Evolutionary conservation across 2,888 invertebrate species (phyloP).

Genomic region (Heliconius ethilla): DNA sequence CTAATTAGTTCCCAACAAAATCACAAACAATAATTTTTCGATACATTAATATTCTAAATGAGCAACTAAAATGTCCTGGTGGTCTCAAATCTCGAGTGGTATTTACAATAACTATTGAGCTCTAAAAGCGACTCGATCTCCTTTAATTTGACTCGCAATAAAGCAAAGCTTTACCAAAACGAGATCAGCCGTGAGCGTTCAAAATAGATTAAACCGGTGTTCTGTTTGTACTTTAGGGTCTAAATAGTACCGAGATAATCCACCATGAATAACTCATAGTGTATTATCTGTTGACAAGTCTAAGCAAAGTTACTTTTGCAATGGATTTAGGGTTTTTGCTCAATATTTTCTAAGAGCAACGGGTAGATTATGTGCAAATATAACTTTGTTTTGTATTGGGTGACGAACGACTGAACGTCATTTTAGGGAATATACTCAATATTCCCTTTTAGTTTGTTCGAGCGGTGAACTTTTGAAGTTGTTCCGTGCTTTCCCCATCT

Average conservation of each 20-base stretch:
- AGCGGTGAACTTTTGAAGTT: conserved; percentile 79
- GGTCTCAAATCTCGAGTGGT: conserved; percentile 61
- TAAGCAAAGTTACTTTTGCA: conserved; percentile 45
- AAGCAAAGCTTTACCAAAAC: conserved; percentile 61
- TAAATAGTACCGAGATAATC: conserved; percentile 71
- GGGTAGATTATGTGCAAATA: conserved; percentile 15
- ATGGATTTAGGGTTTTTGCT: neutral
- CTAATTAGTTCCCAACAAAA: neutral
- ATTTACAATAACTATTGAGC: conserved; percentile 61
- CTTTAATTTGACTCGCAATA: conserved; percentile 66
- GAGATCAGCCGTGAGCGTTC: conserved; percentile 68
- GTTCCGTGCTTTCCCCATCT: conserved; percentile 74
- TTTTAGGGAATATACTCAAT: conserved; percentile 36
- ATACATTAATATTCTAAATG: conserved; percentile 31
- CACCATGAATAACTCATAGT: conserved; percentile 75
- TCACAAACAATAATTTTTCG: neutral
- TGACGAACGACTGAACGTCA: conserved; percentile 18
- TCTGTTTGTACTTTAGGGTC: conserved; percentile 63
- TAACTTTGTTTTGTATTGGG: conserved; percentile 22
- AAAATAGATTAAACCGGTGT: conserved; percentile 67
- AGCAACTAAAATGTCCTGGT: conserved; percentile 49
- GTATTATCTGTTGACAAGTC: conserved; percentile 75
- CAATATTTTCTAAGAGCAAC: neutral
- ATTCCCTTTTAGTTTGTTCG: conserved; percentile 50
- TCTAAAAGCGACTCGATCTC: conserved; percentile 57